Base-by-base conservation (phyloP, 1,140 invertebrate genomes). In the Drosophila baimaii region DNA sequence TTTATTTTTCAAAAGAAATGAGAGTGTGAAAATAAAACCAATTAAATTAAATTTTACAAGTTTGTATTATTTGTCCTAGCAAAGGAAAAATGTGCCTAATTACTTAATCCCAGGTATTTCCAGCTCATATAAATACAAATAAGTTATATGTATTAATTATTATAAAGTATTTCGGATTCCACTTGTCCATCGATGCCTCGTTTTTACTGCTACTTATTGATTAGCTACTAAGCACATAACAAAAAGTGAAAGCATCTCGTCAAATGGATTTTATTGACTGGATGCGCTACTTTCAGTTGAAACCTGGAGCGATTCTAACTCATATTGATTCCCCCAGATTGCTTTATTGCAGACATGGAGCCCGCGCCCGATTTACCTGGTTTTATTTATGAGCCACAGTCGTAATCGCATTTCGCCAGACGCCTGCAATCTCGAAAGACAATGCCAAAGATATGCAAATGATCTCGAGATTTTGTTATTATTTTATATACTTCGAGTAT, bases 251-350 rank as follows among this genome's bases (percentile, higher is more conserved):
- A 74, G 59, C 68, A 71, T 58, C 46, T 51, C 23, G 21, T 39
- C 55, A 58, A 56, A 62, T 63, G 27, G 19, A 49, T 69, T 56
- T 66, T 41, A 81, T 62, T 46, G 64, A 78, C 79, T 70, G 64
- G 80, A 55, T 62, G 39, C n/a, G 58, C 43, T 33, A 64, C 74
- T 77, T 77, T 57, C 41, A 54, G 19, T 51, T 33, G 15, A 31
- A 46, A n/a, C 4, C 23, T 31, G 10, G 9, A 47, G 44, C 19
- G 10, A 52, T 61, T 74, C 46, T 65, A 65, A 62, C 68, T 56
- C 47, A 54, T 49, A 80, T 80, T 71, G 49, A 65, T 57, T 39
- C 8, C 13, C n/a, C n/a, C 15, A 8, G 43, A 65, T 56, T 75
- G 73, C 44, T 75, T 75, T 75, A 76, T 75, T 43, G 65, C 46